Base-by-base conservation (phyloP, 1,140 invertebrate species). In the Antheraea pernyi region DNA sequence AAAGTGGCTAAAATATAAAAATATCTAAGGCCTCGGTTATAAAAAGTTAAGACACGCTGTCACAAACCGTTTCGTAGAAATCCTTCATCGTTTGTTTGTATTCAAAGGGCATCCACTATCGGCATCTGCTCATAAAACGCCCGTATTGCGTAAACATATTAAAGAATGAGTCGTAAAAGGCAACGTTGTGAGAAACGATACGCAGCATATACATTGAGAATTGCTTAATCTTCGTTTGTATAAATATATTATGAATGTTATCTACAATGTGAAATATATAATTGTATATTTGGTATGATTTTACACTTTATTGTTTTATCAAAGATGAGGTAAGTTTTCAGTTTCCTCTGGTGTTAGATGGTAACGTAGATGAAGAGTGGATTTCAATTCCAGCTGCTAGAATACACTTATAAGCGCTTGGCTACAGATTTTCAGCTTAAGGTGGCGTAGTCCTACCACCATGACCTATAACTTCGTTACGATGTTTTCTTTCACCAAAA, bases 101-200 rank as follows among this genome's bases (percentile, higher is more conserved):
- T 73, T 70, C 46, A 67, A 67, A 67, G 65, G 60, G 71, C 67
- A 71, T 63, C 22, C 63, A 76, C 61, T 63, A 77, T 77, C 73
- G 75, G 59, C 75, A 74, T 70, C 59, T 70, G 68, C 36, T 71
- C 69, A 68, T 74, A 77, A 77, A 77, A 64, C 61, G 36, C 30
- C 68, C 67, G 69, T 77, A 74, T 72, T 74, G 75, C 67, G 61
- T 77, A 77, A 74, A 74, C 75, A 72, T 73, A 71, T 76, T 67
- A 68, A 48, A 69, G 68, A 73, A 70, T 68, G 69, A 76, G 67
- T 73, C 70, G 70, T 76, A 73, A 75, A 75, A 69, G 37, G 22
- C 63, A 46, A 70, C n/a, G 48, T n/a, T 30, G 22, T 53, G 68
- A 69, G 22, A 59, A 64, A 65, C 63, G 63, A 48, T 48, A 65